Evolutionary conservation across 92 coral and sea anemone species (phyloP), one percentile per base, ranked within the genome.

Genomic region (Porites lobata): DNA sequence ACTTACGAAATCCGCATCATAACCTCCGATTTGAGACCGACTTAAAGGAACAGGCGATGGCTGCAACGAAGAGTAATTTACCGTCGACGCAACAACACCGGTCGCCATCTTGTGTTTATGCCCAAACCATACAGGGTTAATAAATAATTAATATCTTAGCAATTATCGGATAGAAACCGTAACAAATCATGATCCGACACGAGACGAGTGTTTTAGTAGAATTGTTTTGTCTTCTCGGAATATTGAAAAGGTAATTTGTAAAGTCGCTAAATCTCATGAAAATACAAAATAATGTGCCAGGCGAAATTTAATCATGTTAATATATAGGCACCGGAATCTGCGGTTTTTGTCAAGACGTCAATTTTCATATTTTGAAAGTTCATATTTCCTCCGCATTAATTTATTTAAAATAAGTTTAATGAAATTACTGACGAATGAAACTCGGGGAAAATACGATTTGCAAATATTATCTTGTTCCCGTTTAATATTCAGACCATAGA

Each of bases 1-100:
- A 78, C 92, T 92, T 50, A 94, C 98, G 79, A 98, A 98, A 20
- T 95, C 96, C 51, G 98, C 99, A 72, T 98, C 99, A 79, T 96
- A 96, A 47, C 99, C 99, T 69, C 99, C 99, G 22, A 95, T 88
- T 83, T 92, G 87, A 24, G 93, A 86, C 9, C 94, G 94, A 67
- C 22, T 90, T 78, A 82, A 61, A 64, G 91, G 89, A 76, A 85
- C 82, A 89, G 87, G 88, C 32, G 91, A 69, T 17, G 95, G 65
- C 77, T 82, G 91, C 32, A 94, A 59, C 17, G 86, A 91, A 29
- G 83, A 50, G 76, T 90, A 84, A 29, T 90, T 90, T 57, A 89
- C 87, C 2, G 91, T 85, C 73, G 93, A 86, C 53, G 85, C 54
- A 63, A 73, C 14, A 67, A 68, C 18, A 18, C 93, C 93, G 56